phyloP scores from a whole-genome alignment of 2,113 vertebrate genomes.

The Echinops telfairi region DNA sequence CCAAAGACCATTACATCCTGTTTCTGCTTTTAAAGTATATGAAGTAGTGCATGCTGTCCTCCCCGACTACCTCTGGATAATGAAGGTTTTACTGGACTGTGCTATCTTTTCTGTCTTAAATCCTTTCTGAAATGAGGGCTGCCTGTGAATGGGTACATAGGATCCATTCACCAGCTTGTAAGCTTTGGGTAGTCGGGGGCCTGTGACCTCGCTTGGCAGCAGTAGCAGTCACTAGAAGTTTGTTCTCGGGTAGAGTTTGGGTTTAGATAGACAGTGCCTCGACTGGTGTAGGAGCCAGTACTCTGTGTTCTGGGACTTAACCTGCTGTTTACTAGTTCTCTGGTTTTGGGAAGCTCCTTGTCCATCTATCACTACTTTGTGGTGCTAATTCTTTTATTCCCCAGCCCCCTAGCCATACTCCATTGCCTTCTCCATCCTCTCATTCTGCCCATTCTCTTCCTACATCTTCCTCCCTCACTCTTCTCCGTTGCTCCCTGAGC shows the following conservation, averaged over 20 bases:
- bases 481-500: neutral
- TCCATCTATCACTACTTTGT: neutral
- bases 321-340: neutral
- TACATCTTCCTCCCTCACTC: too few species aligned
- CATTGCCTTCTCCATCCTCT: too few species aligned
- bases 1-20: too few species aligned
- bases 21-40: too few species aligned
- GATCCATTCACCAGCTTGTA: neutral
- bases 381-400: neutral
- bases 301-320: constrained; percentile 22
- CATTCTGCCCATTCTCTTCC: neutral
- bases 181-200: neutral
- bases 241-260: neutral
- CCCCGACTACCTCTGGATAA: too few species aligned
- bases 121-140: neutral
- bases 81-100: too few species aligned
- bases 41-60: too few species aligned
- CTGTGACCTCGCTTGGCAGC: neutral
- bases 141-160: neutral
- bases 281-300: neutral
- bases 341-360: neutral
- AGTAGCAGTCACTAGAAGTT: neutral
- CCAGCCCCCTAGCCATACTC: neutral
- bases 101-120: too few species aligned
- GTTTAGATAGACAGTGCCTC: neutral